Evolutionary conservation across 2,797 vertebrate genomes (phyloP).

Genomic region (Rhabdophis nuchalis): DNA sequence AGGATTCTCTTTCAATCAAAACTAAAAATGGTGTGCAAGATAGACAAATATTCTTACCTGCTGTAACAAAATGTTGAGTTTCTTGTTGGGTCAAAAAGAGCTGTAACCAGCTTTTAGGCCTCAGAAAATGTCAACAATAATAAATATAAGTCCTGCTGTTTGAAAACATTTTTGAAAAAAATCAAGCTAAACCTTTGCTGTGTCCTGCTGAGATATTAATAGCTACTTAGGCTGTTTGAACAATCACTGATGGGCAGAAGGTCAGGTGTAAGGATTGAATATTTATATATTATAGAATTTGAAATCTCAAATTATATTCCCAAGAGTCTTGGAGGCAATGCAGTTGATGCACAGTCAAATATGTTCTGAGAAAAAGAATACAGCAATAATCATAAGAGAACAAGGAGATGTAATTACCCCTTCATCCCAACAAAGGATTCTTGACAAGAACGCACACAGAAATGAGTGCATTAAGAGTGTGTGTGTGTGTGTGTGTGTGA

Average conservation of each 20-base stretch:
- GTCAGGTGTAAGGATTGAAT: not conserved
- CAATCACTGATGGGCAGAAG: not conserved
- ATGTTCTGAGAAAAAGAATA: not conserved
- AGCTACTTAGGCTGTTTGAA: not conserved
- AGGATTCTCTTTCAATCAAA: not conserved
- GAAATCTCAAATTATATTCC: not conserved
- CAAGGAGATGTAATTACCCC: not conserved
- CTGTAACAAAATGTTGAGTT: not conserved
- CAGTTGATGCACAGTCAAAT: not conserved
- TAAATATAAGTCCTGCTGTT: not conserved
- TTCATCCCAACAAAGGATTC: not conserved
- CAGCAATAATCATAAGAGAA: not conserved
- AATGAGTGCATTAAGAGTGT: not conserved
- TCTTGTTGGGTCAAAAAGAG: not conserved
- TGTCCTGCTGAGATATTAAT: not conserved
- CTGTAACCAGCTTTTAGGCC: not conserved
- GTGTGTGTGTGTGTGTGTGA: not conserved
- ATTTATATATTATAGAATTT: not conserved
- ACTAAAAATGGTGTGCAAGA: not conserved
- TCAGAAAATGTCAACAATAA: slow-evolving; percentile 12
- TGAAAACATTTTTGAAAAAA: not conserved
- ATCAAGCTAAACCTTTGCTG: not conserved
- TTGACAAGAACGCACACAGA: not conserved
- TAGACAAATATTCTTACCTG: not conserved
- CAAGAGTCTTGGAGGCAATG: not conserved